A percentile compares a stretch with the other conserved stretches of the same genome.
Evolutionary conservation across 2,113 vertebrate genomes (phyloP).

Genomic region (Zapornia atra): DNA sequence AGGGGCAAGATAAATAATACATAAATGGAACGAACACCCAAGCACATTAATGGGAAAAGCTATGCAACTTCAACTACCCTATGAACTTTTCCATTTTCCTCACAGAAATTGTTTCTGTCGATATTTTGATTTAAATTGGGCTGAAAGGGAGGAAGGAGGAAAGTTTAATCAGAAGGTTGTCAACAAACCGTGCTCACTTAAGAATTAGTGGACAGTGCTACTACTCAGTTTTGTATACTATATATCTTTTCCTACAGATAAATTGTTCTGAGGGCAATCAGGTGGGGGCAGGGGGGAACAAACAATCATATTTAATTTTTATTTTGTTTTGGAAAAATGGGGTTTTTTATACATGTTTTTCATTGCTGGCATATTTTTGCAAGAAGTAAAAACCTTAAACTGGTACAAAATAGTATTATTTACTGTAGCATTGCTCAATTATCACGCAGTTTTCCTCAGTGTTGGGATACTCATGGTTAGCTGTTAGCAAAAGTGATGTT

Average conservation of each 20-base stretch:
- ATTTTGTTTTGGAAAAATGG: background rate
- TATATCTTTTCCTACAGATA: background rate
- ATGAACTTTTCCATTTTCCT: slow-evolving; percentile 62
- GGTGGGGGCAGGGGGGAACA: background rate
- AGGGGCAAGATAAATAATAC: slow-evolving; percentile 16
- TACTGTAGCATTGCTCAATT: background rate
- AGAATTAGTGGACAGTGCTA: slow-evolving; percentile 36
- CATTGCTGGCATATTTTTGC: background rate
- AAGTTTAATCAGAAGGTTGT: slow-evolving; percentile 65
- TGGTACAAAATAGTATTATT: background rate
- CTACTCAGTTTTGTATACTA: background rate
- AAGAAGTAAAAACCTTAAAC: background rate
- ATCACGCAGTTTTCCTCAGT: background rate
- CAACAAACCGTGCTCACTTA: slow-evolving; percentile 34
- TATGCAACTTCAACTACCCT: background rate
- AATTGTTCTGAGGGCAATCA: background rate
- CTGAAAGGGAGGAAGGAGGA: slow-evolving; percentile 37
- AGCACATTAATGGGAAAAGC: background rate
- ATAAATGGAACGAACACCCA: background rate
- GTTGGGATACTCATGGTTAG: background rate
- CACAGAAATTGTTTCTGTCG: slow-evolving; percentile 66
- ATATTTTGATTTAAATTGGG: slow-evolving; percentile 66
- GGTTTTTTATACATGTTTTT: background rate
- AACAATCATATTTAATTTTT: background rate
- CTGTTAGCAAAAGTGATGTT: background rate